Evolutionary conservation across 2,113 vertebrate species (phyloP).

Genomic region (Todiramphus chloris): DNA sequence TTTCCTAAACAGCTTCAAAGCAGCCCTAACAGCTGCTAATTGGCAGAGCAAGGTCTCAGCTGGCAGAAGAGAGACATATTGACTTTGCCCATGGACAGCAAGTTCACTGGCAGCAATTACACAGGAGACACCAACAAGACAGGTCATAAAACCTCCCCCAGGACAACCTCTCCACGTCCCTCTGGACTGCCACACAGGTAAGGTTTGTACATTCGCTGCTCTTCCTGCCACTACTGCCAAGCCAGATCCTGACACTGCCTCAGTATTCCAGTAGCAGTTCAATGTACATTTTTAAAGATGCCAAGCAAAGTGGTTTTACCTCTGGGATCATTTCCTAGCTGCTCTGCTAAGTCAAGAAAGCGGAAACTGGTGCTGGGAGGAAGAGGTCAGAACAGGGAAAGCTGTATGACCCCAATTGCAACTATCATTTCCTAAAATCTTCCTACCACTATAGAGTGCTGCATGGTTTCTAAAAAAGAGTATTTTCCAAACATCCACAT

Average conservation of each 20-base stretch:
- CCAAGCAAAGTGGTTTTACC: neutral
- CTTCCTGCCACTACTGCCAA: neutral
- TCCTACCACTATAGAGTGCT: neutral
- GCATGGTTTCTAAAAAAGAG: neutral
- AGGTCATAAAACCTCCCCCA: neutral
- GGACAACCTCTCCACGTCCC: neutral
- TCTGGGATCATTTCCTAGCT: neutral
- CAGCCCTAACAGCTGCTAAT: neutral
- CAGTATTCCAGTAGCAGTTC: neutral
- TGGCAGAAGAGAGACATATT: neutral
- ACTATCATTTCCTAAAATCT: neutral
- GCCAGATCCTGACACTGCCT: neutral
- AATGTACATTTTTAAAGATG: neutral
- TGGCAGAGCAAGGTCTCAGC: neutral
- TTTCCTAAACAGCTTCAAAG: conserved; percentile 37
- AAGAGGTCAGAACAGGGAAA: neutral
- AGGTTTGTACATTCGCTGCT: rapidly evolving
- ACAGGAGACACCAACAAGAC: neutral
- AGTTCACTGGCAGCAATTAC: neutral
- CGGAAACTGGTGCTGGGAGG: neutral
- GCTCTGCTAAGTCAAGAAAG: neutral
- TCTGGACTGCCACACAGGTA: neutral
- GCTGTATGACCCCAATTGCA: neutral
- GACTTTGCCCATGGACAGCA: neutral
- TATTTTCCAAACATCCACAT: neutral